Evolutionary conservation across 1,140 invertebrate genomes (phyloP).

Genomic region (Ephestia elutella): DNA sequence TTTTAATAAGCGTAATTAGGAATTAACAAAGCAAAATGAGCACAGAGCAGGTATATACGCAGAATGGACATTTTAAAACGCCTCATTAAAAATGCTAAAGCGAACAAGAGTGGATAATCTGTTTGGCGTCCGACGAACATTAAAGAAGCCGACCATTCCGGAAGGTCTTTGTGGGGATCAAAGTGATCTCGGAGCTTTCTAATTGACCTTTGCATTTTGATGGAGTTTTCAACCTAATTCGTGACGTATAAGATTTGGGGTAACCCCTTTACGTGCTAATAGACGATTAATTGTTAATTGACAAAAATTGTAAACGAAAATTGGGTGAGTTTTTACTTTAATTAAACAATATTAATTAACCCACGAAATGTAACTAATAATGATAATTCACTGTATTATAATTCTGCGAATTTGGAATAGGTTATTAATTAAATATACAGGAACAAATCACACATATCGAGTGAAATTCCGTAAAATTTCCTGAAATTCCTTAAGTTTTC

Average conservation of each 20-base stretch:
- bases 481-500: no score
- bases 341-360: no score
- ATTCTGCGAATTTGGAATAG: no score
- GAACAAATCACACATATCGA: no score
- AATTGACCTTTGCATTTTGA: constrained; percentile 64
- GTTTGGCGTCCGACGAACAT: constrained; percentile 52
- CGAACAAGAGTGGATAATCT: constrained; percentile 64
- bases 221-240: constrained; percentile 29
- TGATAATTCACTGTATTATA: no score
- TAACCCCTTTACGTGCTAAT: constrained; percentile 11
- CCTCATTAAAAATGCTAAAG: constrained; percentile 63
- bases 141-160: constrained; percentile 48
- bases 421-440: no score
- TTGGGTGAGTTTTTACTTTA: no score
- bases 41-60: background rate
- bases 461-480: no score
- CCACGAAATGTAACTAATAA: no score
- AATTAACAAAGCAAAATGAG: no score
- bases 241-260: constrained; percentile 18
- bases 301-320: no score
- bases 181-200: constrained; percentile 43
- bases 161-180: constrained; percentile 51
- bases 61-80: constrained; percentile 40
- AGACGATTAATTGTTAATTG: background rate
- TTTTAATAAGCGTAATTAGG: no score